Base-by-base conservation (phyloP, 2,113 vertebrate genomes). In the Nothocercus nigrocapillus region DNA sequence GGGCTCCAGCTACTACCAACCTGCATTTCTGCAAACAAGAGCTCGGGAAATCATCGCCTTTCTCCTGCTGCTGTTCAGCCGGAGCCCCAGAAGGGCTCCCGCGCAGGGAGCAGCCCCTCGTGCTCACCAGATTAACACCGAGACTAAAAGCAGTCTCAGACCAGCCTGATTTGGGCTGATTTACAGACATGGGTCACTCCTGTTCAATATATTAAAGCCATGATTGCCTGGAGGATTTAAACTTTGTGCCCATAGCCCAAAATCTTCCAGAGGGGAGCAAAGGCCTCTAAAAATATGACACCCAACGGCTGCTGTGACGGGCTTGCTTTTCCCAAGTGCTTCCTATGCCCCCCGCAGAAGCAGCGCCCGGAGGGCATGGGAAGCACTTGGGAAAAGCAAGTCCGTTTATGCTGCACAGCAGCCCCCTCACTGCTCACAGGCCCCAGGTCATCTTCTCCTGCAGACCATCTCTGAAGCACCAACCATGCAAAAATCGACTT, bases 401-500 rank as follows among this genome's bases (percentile, higher is more conserved):
- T 7, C 84, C 49, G 32, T 25, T 44, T 59, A 0, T 3, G 42
- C 66, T 27, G 58, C 24, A 14, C 61, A 62, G 34, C 54, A 83
- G 4, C 2, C 66, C 7, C 13, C 59, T 7, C 44, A 62, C 83
- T 44, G 13, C 63, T 28, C 24, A 36, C 42, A 68, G 56, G 58
- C 61, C 76, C 54, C 28, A 36, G 79, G 62, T 73, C 44, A 75
- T 92, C 68, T 38, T 28, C 30, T 18, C 61, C 88, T 81, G 61
- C 32, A 73, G 80, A 90, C 53, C 66, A 85, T 87, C 72, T 30
- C 76, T 58, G 44, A 91, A 70, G 89, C n/a, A 96, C 70, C 83
- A 91, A 93, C 90, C 93, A 91, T 83, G 75, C 93, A 96, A 96
- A 94, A 94, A 89, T 44, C 74, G 95, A 97, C 97, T 98, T 97